Percentiles rank a stretch among this genome's conserved stretches.
phyloP scores from a whole-genome alignment of 1,140 invertebrate species.

The Cydia amplana region DNA sequence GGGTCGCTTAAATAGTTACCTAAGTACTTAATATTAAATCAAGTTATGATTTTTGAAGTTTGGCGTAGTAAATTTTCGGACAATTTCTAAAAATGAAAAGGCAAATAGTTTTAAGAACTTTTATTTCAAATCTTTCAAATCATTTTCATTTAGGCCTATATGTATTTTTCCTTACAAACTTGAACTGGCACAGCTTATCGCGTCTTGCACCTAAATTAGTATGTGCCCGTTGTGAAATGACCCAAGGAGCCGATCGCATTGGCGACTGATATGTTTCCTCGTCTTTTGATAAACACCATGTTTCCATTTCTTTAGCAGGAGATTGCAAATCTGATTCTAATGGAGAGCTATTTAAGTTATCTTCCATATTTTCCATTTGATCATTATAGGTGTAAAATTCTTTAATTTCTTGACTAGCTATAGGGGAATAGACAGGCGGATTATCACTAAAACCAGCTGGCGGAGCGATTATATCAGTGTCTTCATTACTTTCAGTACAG shows the following conservation, averaged over 20 bases:
- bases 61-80: too few species aligned
- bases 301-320: conserved; percentile 51
- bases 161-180: conserved; percentile 53
- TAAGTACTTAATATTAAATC: too few species aligned
- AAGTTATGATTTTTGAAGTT: too few species aligned
- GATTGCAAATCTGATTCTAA: conserved; percentile 32
- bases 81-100: neutral
- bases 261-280: conserved; percentile 33
- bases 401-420: neutral
- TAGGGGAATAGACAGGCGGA: neutral
- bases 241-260: neutral
- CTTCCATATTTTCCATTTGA: conserved; percentile 34
- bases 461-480: conserved; percentile 53
- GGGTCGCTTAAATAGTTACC: too few species aligned
- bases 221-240: conserved; percentile 1
- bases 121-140: neutral
- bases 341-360: conserved; percentile 30
- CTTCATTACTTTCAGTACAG: conserved; percentile 39
- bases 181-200: conserved; percentile 49
- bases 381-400: neutral
- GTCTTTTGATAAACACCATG: conserved; percentile 47
- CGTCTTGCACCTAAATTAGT: conserved; percentile 36
- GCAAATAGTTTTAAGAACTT: neutral
- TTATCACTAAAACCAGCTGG: conserved; percentile 63
- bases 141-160: conserved; percentile 28